Evolutionary conservation across 2,797 vertebrate genomes (phyloP).

Genomic region (Sebastes wilsoni): DNA sequence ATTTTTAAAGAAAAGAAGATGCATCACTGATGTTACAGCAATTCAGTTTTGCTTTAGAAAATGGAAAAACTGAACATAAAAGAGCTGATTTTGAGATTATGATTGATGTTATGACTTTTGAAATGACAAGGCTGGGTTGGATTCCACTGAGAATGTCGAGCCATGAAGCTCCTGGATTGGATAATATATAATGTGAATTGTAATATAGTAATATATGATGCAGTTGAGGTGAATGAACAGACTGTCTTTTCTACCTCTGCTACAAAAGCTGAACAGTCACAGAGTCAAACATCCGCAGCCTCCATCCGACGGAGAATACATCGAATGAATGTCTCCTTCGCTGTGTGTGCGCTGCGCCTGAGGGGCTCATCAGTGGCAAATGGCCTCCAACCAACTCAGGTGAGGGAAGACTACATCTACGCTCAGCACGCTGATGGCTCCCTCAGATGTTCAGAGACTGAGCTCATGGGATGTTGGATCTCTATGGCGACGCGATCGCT

Average conservation of each 20-base stretch:
- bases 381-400: conserved; percentile 46
- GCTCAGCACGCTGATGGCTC: conserved; percentile 42
- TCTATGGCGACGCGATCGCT: background rate
- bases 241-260: conserved; percentile 15
- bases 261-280: conserved; percentile 3
- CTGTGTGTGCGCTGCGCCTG: conserved; percentile 28
- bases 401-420: conserved; percentile 32
- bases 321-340: conserved; percentile 47
- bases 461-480: conserved; percentile 7
- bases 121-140: background rate
- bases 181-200: conserved; percentile 3
- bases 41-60: background rate
- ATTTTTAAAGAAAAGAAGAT: background rate
- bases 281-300: conserved; percentile 13
- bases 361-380: conserved; percentile 63
- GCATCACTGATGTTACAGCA: too few relatives aligned
- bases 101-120: background rate
- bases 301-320: conserved; percentile 9
- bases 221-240: conserved; percentile 9
- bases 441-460: conserved; percentile 12
- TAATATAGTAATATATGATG: background rate
- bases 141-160: background rate
- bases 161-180: background rate
- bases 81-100: background rate
- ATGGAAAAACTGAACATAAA: background rate